Percentiles rank a stretch among this genome's conserved stretches.
These are phyloP conservation scores for Amphiprion clarkii DNA, from an alignment of 2,797 vertebrate genomes.

Conservation along the genomic window DNA sequence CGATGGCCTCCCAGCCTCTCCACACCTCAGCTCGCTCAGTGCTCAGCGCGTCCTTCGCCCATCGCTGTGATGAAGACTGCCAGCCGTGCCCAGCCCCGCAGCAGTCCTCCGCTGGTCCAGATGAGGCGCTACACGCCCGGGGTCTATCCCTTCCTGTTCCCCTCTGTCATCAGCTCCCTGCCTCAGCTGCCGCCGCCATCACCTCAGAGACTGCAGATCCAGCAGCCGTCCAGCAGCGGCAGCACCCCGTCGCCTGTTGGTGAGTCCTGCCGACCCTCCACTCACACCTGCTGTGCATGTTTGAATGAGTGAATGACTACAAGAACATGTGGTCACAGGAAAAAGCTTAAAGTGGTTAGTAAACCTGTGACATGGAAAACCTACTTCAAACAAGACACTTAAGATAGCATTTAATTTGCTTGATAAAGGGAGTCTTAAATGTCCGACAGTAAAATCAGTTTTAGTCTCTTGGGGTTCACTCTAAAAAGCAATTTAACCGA, in stretches of 20 bases:
- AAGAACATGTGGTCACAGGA: neutral
- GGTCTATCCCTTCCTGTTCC: constrained; percentile 93
- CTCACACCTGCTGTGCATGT: neutral
- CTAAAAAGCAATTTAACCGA: too few species aligned
- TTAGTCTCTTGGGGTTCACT: neutral
- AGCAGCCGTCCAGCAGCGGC: constrained; percentile 89
- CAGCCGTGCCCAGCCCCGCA: constrained; percentile 89
- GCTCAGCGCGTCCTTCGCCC: constrained; percentile 59
- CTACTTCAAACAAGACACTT: neutral
- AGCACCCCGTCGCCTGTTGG: constrained; percentile 93
- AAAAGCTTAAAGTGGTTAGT: neutral
- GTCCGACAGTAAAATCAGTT: neutral
- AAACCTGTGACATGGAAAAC: neutral
- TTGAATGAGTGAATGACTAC: neutral
- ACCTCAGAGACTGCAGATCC: constrained; percentile 87
- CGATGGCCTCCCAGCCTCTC: constrained; percentile 69
- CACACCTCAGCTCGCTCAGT: constrained; percentile 54
- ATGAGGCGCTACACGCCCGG: constrained; percentile 92
- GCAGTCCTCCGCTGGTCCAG: constrained; percentile 90
- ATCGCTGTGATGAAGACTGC: constrained; percentile 89
- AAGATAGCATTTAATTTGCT: neutral
- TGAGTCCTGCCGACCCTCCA: constrained; percentile 78
- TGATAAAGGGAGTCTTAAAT: too few species aligned
- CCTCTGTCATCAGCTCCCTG: constrained; percentile 92
- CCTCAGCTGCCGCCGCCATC: constrained; percentile 88